Evolutionary conservation across 37 sponge, comb jelly and placozoan species (phyloP), one percentile per base, ranked within the genome.

Genomic region (Geodia barretti): DNA sequence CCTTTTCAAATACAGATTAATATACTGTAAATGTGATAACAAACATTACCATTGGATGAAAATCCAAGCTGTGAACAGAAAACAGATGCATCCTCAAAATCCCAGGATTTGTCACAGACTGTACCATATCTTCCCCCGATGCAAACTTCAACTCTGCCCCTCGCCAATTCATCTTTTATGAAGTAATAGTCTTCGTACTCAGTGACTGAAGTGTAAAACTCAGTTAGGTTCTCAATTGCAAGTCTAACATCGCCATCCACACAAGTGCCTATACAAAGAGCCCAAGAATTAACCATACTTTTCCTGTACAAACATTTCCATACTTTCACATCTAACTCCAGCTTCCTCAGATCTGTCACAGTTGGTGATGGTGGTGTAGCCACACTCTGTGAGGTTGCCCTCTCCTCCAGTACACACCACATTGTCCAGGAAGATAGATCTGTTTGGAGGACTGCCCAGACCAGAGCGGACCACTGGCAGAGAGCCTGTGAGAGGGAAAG

Each of bases 271-370:
- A 25, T 34, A n/a, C n/a, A n/a, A n/a, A n/a, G n/a, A n/a, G n/a
- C n/a, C n/a, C n/a, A 75, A 19, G 47, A 21, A 60, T 31, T 61
- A 36, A 11, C 3, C 42, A 38, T 9, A n/a, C n/a, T n/a, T n/a
- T n/a, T n/a, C n/a, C n/a, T n/a, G n/a, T n/a, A n/a, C n/a, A n/a
- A n/a, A n/a, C n/a, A n/a, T n/a, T n/a, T n/a, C n/a, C n/a, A 47
- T 59, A 75, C 76, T 60, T 77, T 38, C 77, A 84, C 84, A 84
- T 69, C 84, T 76, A 39, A 80, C 81, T 41, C 84, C 84, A 76
- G 78, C 78, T 66, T 69, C 77, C 42, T 76, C 77, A 70, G 62
- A 25, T 25, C 39, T 60, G 30, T 69, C 37, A 60, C 84, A 84
- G 41, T 83, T 47, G 14, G n/a, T n/a, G n/a, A n/a, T n/a, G n/a